Evolutionary conservation across 30 jellyfish, hydroid and myxozoan genomes (phyloP).

Genomic region (Cassiopea xamachana): DNA sequence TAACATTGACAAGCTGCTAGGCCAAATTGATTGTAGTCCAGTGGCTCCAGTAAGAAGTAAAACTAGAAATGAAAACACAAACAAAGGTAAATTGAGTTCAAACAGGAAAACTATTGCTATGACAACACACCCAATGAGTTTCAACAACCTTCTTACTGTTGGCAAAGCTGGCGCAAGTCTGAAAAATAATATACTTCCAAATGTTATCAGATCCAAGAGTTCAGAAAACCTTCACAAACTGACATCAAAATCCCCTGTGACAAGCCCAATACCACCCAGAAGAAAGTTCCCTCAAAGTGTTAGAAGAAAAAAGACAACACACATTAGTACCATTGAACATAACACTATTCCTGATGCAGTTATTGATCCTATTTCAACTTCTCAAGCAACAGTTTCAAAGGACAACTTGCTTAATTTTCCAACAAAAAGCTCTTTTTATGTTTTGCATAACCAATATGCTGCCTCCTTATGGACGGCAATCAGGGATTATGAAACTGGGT

Average conservation of each 20-base stretch:
- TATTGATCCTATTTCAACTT: neutral
- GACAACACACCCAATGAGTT: conserved; percentile 48
- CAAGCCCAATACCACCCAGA: conserved; percentile 65
- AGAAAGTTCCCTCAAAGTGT: conserved; percentile 51
- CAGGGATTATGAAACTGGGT: conserved; percentile 51
- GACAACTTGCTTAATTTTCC: conserved; percentile 4
- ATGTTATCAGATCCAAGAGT: conserved; percentile 82
- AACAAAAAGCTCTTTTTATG: conserved; percentile 67
- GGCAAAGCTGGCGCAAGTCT: conserved; percentile 37
- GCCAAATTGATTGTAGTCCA: neutral
- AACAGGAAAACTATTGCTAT: conserved; percentile 47
- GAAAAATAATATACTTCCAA: conserved; percentile 21
- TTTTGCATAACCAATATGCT: conserved; percentile 82
- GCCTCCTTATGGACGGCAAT: conserved; percentile 91
- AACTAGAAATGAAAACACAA: neutral
- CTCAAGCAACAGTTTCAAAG: neutral
- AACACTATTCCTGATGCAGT: neutral
- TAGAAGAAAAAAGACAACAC: conserved; percentile 52
- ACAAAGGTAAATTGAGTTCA: conserved; percentile 2
- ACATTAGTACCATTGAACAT: conserved; percentile 13
- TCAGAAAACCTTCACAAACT: conserved; percentile 80
- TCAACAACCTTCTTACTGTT: conserved; percentile 55
- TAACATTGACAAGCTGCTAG: neutral
- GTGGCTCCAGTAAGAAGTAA: neutral
- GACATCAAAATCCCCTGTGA: conserved; percentile 18